Evolutionary conservation across 2,797 vertebrate species (phyloP), one percentile per base, ranked within the genome.

Genomic region (Lagocephalus sceleratus): DNA sequence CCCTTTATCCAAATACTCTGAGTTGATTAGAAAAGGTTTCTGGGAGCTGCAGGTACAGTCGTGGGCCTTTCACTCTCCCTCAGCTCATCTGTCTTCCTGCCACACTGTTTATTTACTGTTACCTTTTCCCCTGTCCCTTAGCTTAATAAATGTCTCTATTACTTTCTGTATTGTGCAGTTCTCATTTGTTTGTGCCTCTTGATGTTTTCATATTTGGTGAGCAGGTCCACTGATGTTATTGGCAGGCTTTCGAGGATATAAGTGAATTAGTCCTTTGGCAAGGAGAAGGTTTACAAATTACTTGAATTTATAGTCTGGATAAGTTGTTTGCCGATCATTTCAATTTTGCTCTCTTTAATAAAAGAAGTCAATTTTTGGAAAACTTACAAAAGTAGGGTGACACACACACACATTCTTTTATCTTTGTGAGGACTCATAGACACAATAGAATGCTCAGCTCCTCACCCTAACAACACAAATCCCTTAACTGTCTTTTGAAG

Each of bases 11-110:
- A 68, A 59, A 68, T 23, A 49, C 51, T 22, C 42, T 40, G 60
- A 70, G 50, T 71, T 54, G 60, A 73, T 78, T 57, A 58, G 63
- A 20, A 42, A 20, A 58, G 20, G 65, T 71, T 64, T 76, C 44
- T 35, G 43, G 69, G 45, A 35, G 57, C 60, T 52, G 66, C 48
- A 55, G 65, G 54, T 75, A 76, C 50, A 51, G 62, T 51, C 21
- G 65, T 40, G 54, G 54, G 74, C 44, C 29, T 21, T 22, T 57
- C 56, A 20, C 47, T n/a, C 47, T 66, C 50, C 20, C 56, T 6
- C 26, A 60, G 63, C 71, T 79, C 75, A 83, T 84, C 70, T 41
- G 61, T 83, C 76, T 73, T 78, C 59, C 39, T 54, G 63, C 57
- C 51, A 65, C 76, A 62, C 72, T 75, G 74, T 61, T 29, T 29